Percentiles rank a stretch among this genome's conserved stretches.
Conservation (phyloP, 2,113 vertebrate species). For the Bubo bubo region DNA sequence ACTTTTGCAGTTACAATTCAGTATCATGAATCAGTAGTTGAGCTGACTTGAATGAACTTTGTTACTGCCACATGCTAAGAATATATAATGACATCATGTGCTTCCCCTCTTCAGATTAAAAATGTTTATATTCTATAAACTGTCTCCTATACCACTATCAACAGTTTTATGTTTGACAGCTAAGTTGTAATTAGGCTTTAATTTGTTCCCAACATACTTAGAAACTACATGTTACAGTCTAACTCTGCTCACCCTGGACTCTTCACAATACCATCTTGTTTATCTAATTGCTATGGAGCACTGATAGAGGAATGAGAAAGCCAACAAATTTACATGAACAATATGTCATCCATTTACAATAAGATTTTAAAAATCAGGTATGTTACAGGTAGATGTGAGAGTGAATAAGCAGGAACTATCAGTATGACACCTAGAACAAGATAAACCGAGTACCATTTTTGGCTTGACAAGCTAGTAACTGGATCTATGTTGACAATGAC, state of each 20-base stretch:
- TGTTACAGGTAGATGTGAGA: background rate
- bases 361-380: background rate
- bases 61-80: background rate
- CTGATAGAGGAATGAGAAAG: background rate
- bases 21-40: background rate
- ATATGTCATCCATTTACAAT: background rate
- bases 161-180: background rate
- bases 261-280: background rate
- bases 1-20: background rate
- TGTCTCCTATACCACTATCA: background rate
- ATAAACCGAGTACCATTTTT: background rate
- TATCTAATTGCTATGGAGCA: background rate
- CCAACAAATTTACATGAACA: accelerated
- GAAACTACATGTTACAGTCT: background rate
- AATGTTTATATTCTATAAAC: background rate
- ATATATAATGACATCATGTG: too few species aligned
- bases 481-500: background rate
- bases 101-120: background rate
- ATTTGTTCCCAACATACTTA: background rate
- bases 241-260: background rate
- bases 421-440: background rate
- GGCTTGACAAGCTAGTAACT: background rate
- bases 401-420: background rate
- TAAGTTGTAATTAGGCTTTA: background rate
- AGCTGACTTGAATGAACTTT: background rate